These are phyloP conservation scores for Drosophila hydei DNA, from an alignment of 1,140 invertebrate species.

Conservation along the genomic window DNA sequence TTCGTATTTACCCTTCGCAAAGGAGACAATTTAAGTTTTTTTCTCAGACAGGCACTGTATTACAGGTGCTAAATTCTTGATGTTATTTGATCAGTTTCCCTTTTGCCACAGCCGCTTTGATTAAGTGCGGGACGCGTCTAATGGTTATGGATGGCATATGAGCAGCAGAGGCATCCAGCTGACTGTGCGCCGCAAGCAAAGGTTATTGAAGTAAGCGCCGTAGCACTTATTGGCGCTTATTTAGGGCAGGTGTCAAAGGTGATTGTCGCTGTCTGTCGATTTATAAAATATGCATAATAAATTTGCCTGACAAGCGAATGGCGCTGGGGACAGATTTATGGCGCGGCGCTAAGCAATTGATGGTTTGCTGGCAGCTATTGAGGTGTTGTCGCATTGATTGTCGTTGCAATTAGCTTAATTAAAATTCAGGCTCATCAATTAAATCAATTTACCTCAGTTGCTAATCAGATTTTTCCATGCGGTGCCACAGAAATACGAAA, in stretches of 20 bases:
- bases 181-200: not conserved
- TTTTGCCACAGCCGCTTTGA: conserved; percentile 11
- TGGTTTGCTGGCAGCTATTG: conserved; percentile 11
- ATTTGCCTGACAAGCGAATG: conserved; percentile 21
- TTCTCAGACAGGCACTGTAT: conserved; percentile 19
- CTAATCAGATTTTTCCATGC: conserved; percentile 22
- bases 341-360: conserved; percentile 15
- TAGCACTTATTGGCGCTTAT: conserved; percentile 34
- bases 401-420: conserved; percentile 30
- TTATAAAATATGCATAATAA: conserved; percentile 39
- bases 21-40: conserved; percentile 30
- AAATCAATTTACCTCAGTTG: conserved; percentile 23
- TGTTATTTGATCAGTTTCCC: conserved; percentile 37
- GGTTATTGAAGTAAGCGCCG: conserved; percentile 2
- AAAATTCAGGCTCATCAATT: conserved; percentile 22
- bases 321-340: conserved; percentile 35
- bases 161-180: conserved; percentile 7
- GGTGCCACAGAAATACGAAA: too few species aligned
- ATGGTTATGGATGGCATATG: conserved; percentile 1
- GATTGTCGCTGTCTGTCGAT: conserved; percentile 22
- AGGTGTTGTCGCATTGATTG: conserved; percentile 18
- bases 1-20: conserved; percentile 1
- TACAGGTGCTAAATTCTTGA: conserved; percentile 28
- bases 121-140: conserved; percentile 5
- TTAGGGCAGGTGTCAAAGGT: conserved; percentile 27